phyloP scores from a whole-genome alignment of 1,140 invertebrate genomes.

The Plectrocnemia conspersa region DNA sequence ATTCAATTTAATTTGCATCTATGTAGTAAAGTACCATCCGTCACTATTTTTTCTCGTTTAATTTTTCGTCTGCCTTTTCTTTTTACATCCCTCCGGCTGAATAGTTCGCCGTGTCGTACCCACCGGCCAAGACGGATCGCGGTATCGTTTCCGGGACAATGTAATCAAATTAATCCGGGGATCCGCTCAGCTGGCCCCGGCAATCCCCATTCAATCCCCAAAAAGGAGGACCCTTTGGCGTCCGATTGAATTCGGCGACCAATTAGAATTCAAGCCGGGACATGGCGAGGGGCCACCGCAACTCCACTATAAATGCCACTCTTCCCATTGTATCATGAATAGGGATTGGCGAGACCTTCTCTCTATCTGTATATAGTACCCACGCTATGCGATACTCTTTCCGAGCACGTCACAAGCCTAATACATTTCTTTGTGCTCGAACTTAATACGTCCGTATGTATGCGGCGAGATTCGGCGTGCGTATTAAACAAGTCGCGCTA shows the following conservation, averaged over 20 bases:
- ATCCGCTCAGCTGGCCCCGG: constrained; percentile 20
- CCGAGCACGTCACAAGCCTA: constrained; percentile 20
- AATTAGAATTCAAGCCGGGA: constrained; percentile 19
- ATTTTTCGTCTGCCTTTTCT: too few species aligned
- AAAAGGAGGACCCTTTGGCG: constrained; percentile 24
- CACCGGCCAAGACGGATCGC: constrained; percentile 23
- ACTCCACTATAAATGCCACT: constrained; percentile 2
- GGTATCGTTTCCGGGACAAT: constrained; percentile 11
- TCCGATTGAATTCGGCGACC: constrained; percentile 25
- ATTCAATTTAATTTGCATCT: too few species aligned
- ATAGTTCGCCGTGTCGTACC: constrained; percentile 1
- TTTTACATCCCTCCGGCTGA: too few species aligned
- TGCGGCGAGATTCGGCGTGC: constrained; percentile 14
- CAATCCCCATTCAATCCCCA: constrained; percentile 20
- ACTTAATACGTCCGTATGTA: constrained; percentile 24
- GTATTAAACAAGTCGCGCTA: too few species aligned
- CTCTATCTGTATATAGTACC: too few species aligned
- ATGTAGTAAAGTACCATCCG: too few species aligned
- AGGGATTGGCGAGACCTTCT: constrained; percentile 6
- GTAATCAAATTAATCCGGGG: constrained; percentile 26
- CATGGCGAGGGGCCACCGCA: constrained; percentile 1
- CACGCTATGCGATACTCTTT: constrained; percentile 22
- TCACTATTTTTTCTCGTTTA: too few species aligned
- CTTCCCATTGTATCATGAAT: constrained; percentile 14
- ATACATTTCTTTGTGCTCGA: constrained; percentile 18